phyloP scores from a whole-genome alignment of 1,140 invertebrate genomes.

The Sesamia nonagrioides region DNA sequence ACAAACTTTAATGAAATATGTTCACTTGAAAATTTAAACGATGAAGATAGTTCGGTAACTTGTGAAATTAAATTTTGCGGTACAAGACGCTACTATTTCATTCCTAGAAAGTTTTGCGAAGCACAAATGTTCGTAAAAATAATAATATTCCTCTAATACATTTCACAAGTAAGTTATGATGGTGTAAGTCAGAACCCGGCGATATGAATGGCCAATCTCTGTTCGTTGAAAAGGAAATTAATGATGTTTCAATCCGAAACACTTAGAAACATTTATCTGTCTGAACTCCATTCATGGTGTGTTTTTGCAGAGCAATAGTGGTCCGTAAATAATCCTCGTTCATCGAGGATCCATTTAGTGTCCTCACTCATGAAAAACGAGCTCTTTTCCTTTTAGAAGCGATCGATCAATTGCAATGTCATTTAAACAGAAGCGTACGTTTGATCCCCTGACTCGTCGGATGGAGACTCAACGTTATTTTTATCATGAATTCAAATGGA shows the following conservation, averaged over 20 bases:
- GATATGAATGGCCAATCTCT: conserved; percentile 39
- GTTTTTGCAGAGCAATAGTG: conserved; percentile 67
- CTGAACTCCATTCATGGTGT: conserved; percentile 70
- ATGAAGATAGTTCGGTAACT: conserved; percentile 47
- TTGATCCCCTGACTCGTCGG: conserved; percentile 67
- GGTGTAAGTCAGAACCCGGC: conserved; percentile 5
- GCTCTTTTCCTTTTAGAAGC: conserved; percentile 63
- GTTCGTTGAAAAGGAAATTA: conserved; percentile 70
- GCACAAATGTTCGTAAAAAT: background rate
- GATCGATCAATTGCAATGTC: conserved; percentile 79
- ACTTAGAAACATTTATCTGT: conserved; percentile 72
- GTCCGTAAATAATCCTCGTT: conserved; percentile 73
- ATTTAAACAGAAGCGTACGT: conserved; percentile 74
- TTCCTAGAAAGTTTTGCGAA: background rate
- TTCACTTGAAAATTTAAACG: conserved; percentile 55
- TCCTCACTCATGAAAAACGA: conserved; percentile 76
- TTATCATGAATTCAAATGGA: conserved; percentile 6
- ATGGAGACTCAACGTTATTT: conserved; percentile 17
- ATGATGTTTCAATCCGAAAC: conserved; percentile 76
- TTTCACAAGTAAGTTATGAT: conserved; percentile 16
- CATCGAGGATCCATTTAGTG: conserved; percentile 77
- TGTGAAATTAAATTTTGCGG: conserved; percentile 47
- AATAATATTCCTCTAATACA: background rate
- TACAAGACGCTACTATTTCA: background rate
- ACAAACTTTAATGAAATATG: conserved; percentile 64